A percentile compares a stretch with the other conserved stretches of the same genome.
Evolutionary conservation across 2,888 invertebrate genomes (phyloP).

Genomic region (Nebria salina): DNA sequence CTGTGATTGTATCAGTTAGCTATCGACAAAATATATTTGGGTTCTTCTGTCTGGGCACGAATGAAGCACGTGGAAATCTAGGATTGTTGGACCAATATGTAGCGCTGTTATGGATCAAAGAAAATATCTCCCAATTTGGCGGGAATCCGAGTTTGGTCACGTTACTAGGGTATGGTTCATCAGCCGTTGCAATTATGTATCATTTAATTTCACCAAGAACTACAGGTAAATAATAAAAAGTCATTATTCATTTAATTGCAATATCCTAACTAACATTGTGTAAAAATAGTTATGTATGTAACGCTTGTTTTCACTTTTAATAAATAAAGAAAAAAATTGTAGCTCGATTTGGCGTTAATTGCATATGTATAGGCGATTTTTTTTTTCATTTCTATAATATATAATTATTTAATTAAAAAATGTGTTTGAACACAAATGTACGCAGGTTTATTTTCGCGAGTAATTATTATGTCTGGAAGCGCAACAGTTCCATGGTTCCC

Average conservation of each 20-base stretch:
- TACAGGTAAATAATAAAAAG: slow-evolving; percentile 62
- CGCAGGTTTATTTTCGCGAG: slow-evolving; percentile 71
- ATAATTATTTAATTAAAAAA: slow-evolving; percentile 7
- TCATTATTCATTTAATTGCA: too few species aligned
- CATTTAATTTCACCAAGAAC: slow-evolving; percentile 75
- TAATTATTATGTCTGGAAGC: slow-evolving; percentile 75
- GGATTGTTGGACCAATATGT: slow-evolving; percentile 87
- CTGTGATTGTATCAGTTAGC: slow-evolving; percentile 75
- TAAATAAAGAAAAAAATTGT: too few species aligned
- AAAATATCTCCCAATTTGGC: slow-evolving; percentile 81
- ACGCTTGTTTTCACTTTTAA: too few species aligned
- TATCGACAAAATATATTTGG: slow-evolving; percentile 78
- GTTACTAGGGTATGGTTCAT: slow-evolving; percentile 83
- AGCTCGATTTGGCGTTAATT: too few species aligned
- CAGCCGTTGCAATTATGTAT: slow-evolving; percentile 74
- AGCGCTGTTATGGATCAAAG: slow-evolving; percentile 79
- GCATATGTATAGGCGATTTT: neutral
- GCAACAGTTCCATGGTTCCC: slow-evolving; percentile 63
- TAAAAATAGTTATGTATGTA: too few species aligned
- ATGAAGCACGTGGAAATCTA: slow-evolving; percentile 79
- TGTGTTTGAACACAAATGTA: neutral
- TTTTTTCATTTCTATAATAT: slow-evolving; percentile 2
- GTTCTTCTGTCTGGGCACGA: slow-evolving; percentile 69
- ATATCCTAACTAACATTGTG: too few species aligned
- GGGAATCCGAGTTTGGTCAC: slow-evolving; percentile 84